Evolutionary conservation across 92 coral and sea anemone species (phyloP), one percentile per base, ranked within the genome.

Genomic region (Zoanthus sociatus): DNA sequence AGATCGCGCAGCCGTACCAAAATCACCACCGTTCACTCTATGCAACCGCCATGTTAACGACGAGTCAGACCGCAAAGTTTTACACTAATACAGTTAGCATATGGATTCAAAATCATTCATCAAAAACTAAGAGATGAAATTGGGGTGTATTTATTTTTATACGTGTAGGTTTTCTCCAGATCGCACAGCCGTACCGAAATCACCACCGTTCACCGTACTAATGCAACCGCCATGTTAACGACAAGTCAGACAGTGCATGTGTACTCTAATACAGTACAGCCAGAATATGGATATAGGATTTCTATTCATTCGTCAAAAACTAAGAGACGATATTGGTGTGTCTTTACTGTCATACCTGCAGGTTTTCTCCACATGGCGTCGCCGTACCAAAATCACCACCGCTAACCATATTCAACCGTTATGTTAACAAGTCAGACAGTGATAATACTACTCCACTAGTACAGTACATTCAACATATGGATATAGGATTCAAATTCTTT

Each of bases 41-140:
- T 81, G 46, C 85, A 66, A 71, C 70, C 67, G 31, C 30, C 76
- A 66, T 53, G 26, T 81, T 18, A 46, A 14, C 55, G 85, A 46
- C 46, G 66, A 46, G 45, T 44, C 75, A 81, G 26, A 66, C 61
- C 21, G 75, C 17, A 26, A 26, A 26, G 61, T 81, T 26, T 26
- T 67, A 81, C 30, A 66, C 60, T 42, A 81, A 75, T 11, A 81
- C 85, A 64, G 85, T 54, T 46, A 81, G 85, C 67, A 81, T 81
- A 64, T 81, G 85, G 85, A 17, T 63, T 6, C 69, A 63, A 63
- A 16, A 3, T 0, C 69, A 63, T 63, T 7, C 20, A 26, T 63
- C 9, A 0, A 50, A 6, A 50, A 50, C 55, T 3, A 37, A 37
- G 3, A 37, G 42, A 2, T 50, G 12, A 50, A 69, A 33, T 69